phyloP scores from a whole-genome alignment of 92 coral and sea anemone genomes.

The Epizoanthus stellaris region DNA sequence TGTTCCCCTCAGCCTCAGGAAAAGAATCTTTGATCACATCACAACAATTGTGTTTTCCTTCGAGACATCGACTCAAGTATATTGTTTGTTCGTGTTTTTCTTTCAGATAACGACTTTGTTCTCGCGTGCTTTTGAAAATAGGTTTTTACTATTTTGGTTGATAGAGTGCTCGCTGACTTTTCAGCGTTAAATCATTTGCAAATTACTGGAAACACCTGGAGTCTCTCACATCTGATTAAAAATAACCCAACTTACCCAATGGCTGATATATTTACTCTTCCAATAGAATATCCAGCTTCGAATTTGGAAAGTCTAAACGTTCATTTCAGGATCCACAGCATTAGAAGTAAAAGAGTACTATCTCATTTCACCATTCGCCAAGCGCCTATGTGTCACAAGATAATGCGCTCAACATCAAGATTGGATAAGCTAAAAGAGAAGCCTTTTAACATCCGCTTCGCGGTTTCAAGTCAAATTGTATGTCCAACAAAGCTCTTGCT shows the following conservation, averaged over 20 bases:
- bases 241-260: conserved; percentile 46
- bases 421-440: not conserved
- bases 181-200: conserved; percentile 69
- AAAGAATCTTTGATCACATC: conserved; percentile 21
- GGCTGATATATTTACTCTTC: conserved; percentile 43
- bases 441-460: conserved; percentile 24
- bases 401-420: conserved; percentile 7
- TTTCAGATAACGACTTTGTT: conserved; percentile 34
- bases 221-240: conserved; percentile 61
- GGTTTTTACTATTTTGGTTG: conserved; percentile 31
- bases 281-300: conserved; percentile 34
- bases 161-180: conserved; percentile 46
- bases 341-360: not conserved
- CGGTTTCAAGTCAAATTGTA: conserved; percentile 24
- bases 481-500: conserved; percentile 20
- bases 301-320: not conserved
- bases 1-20: conserved; percentile 36
- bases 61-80: conserved; percentile 22
- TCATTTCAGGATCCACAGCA: not conserved
- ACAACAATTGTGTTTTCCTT: conserved; percentile 40
- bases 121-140: conserved; percentile 46
- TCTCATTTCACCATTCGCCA: not conserved
- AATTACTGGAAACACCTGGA: conserved; percentile 63
- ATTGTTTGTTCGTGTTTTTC: conserved; percentile 39
- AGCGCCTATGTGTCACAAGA: not conserved